Conservation (phyloP, 2,797 vertebrate species). For the Acanthornis magna region DNA sequence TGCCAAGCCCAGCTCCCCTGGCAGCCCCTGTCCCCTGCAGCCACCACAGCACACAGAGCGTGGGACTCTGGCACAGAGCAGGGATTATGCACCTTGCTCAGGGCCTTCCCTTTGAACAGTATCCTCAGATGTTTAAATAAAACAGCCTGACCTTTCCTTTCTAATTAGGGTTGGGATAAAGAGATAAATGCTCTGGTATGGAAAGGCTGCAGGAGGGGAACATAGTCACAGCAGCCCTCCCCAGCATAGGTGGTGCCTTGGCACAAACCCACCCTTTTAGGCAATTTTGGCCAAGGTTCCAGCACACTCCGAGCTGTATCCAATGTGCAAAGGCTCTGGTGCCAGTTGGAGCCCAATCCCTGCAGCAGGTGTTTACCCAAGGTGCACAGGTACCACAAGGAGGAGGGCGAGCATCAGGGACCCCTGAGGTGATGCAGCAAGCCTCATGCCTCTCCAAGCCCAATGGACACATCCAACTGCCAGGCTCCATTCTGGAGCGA, state of each 20-base stretch:
- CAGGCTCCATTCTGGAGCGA: not conserved
- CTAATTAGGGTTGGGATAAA: not conserved
- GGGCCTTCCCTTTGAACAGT: not conserved
- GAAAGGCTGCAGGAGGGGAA: not conserved
- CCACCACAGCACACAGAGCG: accelerated
- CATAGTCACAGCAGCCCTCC: not conserved
- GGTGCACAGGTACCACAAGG: not conserved
- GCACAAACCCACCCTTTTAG: not conserved
- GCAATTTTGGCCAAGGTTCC: not conserved
- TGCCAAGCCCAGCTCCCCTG: accelerated
- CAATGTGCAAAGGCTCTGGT: not conserved
- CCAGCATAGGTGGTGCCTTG: not conserved
- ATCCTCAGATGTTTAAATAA: not conserved
- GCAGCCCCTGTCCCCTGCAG: not conserved
- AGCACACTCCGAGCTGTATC: not conserved
- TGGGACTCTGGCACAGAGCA: accelerated
- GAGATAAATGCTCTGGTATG: not conserved
- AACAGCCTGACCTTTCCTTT: not conserved
- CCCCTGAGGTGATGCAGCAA: not conserved
- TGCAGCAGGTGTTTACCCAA: not conserved
- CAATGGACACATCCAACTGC: accelerated
- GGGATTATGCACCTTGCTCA: not conserved
- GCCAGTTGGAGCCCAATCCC: not conserved
- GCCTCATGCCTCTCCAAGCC: not conserved
- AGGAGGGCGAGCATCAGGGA: not conserved